Evolutionary conservation across 2,888 invertebrate species (phyloP), one percentile per base, ranked within the genome.

Genomic region (Epinotia nisella): DNA sequence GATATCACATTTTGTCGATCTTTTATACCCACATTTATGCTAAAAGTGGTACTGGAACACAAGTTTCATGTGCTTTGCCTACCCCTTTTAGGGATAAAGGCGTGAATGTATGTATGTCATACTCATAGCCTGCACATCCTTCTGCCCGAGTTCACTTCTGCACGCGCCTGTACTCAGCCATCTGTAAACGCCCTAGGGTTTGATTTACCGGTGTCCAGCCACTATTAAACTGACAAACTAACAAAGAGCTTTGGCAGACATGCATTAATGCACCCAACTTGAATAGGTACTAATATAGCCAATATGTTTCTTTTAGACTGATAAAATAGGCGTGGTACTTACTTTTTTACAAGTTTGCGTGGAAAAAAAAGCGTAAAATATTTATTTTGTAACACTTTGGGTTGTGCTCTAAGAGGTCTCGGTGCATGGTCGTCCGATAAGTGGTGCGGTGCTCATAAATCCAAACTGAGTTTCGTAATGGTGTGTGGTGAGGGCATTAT

Each of bases 181-280:
- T 72, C 67, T 72, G 72, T 61, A 55, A 72, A 66, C 53, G 60
- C 53, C 70, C 51, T 41, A 35, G 59, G 49, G n/a, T 67, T 60
- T 72, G 67, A 72, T 72, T 72, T 72, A 72, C 55, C 61, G 53
- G 29, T 19, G 41, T 66, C 66, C 60, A 66, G 49, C 67, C 67
- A 49, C 35, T 67, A 45, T 67, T n/a, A 49, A 41, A 66, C 39
- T 13, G 65, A n/a, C 65, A 53, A 39, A 35, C 21, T 39, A 35
- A 66, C 19, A 5, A 41, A 21, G 65, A 55, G 21, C 65, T 55
- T 21, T 55, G 9, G 19, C 53, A 5, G 39, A 19, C 53, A 39
- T 13, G 5, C 19, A 15, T 17, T 19, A 35, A 35, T 35, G 9
- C 9, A 35, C 11, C 45, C 45, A 45, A 45, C 45, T 45, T 15